Percentiles rank a stretch among this genome's conserved stretches.
Evolutionary conservation across 2,797 vertebrate species (phyloP).

Genomic region (Geotrypetes seraphini): DNA sequence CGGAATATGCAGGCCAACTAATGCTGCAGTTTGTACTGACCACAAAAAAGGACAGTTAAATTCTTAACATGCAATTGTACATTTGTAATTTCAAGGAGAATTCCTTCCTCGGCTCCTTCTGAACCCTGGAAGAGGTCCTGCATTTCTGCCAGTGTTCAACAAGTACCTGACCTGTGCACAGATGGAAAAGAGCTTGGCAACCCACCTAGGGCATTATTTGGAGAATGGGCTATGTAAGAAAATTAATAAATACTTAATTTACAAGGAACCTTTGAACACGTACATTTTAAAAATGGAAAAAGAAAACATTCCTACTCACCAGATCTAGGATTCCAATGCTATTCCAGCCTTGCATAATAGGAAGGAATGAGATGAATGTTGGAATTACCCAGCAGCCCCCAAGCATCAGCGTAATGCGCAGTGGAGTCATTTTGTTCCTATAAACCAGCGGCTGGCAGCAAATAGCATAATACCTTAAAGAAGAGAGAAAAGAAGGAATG

Average conservation of each 20-base stretch:
- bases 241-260: neutral
- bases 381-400: slow-evolving; percentile 95
- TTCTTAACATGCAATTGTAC: too few relatives aligned
- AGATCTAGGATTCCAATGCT: slow-evolving; percentile 86
- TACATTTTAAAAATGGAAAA: neutral
- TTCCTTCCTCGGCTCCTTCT: too few relatives aligned
- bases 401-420: slow-evolving; percentile 86
- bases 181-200: too few relatives aligned
- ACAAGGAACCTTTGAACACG: neutral
- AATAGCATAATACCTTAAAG: slow-evolving; percentile 89
- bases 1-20: too few relatives aligned
- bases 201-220: too few relatives aligned
- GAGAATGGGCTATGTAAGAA: too few relatives aligned
- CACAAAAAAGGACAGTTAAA: too few relatives aligned
- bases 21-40: too few relatives aligned
- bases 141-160: too few relatives aligned
- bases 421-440: slow-evolving; percentile 91
- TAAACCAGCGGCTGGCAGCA: slow-evolving; percentile 97
- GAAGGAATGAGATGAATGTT: slow-evolving; percentile 92
- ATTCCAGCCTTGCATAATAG: slow-evolving; percentile 98
- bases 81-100: too few relatives aligned
- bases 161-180: too few relatives aligned
- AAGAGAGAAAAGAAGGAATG: slow-evolving; percentile 1
- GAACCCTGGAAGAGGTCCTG: too few relatives aligned
- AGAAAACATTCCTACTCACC: slow-evolving; percentile 74